Evolutionary conservation across 2,888 invertebrate genomes (phyloP).

Genomic region (Brachyptera putata): DNA sequence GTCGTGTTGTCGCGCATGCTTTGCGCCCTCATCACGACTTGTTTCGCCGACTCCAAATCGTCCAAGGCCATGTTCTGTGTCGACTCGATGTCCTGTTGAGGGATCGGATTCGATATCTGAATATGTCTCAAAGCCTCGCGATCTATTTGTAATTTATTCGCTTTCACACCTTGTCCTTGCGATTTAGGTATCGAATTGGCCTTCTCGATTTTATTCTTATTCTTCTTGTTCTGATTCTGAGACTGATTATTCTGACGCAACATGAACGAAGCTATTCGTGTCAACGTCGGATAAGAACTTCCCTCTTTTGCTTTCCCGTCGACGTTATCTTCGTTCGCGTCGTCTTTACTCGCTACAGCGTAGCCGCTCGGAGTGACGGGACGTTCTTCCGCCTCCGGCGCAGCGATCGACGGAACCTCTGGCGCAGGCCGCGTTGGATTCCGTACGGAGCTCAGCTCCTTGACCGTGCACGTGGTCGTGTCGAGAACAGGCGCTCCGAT

Average conservation of each 20-base stretch:
- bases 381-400: neutral
- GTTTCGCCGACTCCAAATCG: constrained; percentile 53
- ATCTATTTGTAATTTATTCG: constrained; percentile 59
- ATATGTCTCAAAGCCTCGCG: constrained; percentile 67
- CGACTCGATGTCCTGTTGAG: constrained; percentile 63
- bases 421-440: constrained; percentile 53
- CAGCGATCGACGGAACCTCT: constrained; percentile 45
- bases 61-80: constrained; percentile 55
- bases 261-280: constrained; percentile 68
- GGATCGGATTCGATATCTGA: constrained; percentile 80
- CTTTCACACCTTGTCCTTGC: constrained; percentile 53
- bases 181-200: constrained; percentile 57
- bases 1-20: constrained; percentile 64
- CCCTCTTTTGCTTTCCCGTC: constrained; percentile 52
- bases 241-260: constrained; percentile 41
- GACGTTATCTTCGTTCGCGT: constrained; percentile 47
- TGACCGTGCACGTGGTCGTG: constrained; percentile 74
- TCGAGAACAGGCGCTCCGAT: constrained; percentile 79
- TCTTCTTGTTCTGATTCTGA: constrained; percentile 35
- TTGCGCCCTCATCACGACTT: constrained; percentile 70
- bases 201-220: constrained; percentile 52
- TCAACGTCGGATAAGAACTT: constrained; percentile 54
- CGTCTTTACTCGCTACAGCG: neutral
- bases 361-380: neutral
- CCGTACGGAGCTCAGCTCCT: constrained; percentile 54